Evolutionary conservation across 1,140 invertebrate genomes (phyloP), one percentile per base, ranked within the genome.

Genomic region (Neodiprion fabricii): DNA sequence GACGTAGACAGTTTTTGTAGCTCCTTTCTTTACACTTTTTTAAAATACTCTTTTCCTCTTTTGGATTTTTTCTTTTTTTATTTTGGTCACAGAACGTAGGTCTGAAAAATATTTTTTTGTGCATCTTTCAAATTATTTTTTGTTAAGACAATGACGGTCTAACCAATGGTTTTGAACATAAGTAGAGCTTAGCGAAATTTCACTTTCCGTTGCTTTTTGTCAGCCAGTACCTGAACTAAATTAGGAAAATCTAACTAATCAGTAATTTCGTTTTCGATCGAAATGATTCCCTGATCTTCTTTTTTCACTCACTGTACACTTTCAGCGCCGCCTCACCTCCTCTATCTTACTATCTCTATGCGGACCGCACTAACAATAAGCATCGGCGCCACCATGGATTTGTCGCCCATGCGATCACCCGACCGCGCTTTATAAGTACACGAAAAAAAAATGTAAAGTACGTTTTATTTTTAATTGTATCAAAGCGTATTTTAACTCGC

Each of bases 211-310:
- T 9, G 10, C 67, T 68, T 68, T 68, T 68, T 68, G 67, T 68
- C 67, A 17, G 67, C 67, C 9, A 68, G 1, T 68, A 21, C 67
- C 9, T 28, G n/a, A 14, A 68, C 67, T 17, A 68, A 68, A 17
- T 68, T 17, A 68, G 67, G 9, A 17, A 68, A 68, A 68, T 68
- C 21, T 61, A 68, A 28, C 17, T 68, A 10, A 10, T 17, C 61
- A 50, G 71, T 74, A 67, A 78, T 74, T 72, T 78, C 74, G 72
- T 75, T 78, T 75, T 78, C 71, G 70, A 78, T 78, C 50, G 74
- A 75, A 28, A 75, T 21, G 17, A 21, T 21, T 21, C 17, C 17
- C 17, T 21, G 17, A 21, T 21, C 17, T 21, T 21, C 17, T 21
- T 21, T 21, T 21, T 21, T 21, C 17, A 21, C 17, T 21, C 17